Base-by-base conservation (phyloP, 2,797 vertebrate species). In the Phalloptychus januarius region DNA sequence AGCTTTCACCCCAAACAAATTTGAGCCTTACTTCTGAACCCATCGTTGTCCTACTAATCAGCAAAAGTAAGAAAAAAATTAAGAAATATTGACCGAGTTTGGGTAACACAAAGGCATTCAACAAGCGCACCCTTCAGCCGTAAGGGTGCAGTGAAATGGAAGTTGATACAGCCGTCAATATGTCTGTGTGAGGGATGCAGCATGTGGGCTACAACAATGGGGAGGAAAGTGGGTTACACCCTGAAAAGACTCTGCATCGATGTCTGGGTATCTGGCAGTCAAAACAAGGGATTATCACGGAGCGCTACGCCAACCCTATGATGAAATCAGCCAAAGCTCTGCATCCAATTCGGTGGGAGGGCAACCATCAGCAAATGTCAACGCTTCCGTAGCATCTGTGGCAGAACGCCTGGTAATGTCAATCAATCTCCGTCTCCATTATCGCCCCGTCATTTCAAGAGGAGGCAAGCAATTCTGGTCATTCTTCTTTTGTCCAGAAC, bases 141-240 rank as follows among this genome's bases (percentile, higher is more conserved):
- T 87, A 89, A 58, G 92, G 88, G 91, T 90, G 94, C 93, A 91
- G 90, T 88, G 90, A 92, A 88, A 92, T 88, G 91, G 91, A 94
- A 93, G 94, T 67, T 92, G 92, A 94, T 93, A 87, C 89, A 83
- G 85, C 80, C 73, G 79, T 94, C 92, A 90, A 94, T 94, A 93
- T 81, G 92, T 94, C 94, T 92, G 90, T 74, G 80, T 87, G 91
- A 88, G 74, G 80, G 86, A 89, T 79, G 87, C 82, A 88, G 89
- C 83, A 83, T 77, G 82, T 84, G 80, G 90, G 81, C 76, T 88
- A 81, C 80, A 89, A 91, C 82, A 89, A 89, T 76, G 58, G 75
- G 76, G 75, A 54, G 46, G 71, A 88, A 72, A 91, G 89, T 86
- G 82, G 86, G 83, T 82, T 87, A 82, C 85, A 92, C 91, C 83